A percentile compares a stretch with the other conserved stretches of the same genome.
Conservation (phyloP, 1,140 invertebrate species). For the Gryllus bimaculatus region DNA sequence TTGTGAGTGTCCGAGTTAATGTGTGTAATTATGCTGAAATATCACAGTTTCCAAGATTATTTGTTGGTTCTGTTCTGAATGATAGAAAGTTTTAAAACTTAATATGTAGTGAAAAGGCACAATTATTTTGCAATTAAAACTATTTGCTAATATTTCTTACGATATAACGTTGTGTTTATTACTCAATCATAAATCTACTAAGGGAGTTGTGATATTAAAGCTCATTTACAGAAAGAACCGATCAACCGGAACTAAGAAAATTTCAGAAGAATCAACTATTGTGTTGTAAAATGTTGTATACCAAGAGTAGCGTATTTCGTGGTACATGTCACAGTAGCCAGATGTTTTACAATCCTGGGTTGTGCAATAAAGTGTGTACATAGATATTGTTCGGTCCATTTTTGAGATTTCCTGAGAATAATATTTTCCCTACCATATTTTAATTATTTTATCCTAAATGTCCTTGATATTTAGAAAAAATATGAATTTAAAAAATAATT, state of each 20-base stretch:
- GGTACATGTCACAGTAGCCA: constrained; percentile 3
- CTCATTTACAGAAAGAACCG: too few species aligned
- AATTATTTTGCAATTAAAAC: too few species aligned
- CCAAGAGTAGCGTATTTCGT: neutral
- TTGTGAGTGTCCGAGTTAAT: neutral
- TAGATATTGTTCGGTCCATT: neutral
- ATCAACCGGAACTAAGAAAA: neutral
- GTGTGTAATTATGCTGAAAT: neutral
- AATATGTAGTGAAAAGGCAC: too few species aligned
- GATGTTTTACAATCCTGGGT: constrained; percentile 4
- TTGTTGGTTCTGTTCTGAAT: neutral
- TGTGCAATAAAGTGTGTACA: constrained; percentile 4
- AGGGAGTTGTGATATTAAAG: too few species aligned
- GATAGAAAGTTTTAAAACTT: too few species aligned
- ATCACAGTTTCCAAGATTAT: neutral
- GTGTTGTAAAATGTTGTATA: constrained; percentile 1
- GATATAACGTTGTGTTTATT: too few species aligned
- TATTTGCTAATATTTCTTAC: too few species aligned
- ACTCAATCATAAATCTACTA: too few species aligned
- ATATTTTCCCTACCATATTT: neutral
- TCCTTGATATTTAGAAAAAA: too few species aligned
- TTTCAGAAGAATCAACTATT: neutral
- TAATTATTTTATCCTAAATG: too few species aligned
- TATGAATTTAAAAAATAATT: too few species aligned
- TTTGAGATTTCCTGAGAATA: neutral